phyloP scores from a whole-genome alignment of 2,888 invertebrate species.

The Callimorpha dominula region DNA sequence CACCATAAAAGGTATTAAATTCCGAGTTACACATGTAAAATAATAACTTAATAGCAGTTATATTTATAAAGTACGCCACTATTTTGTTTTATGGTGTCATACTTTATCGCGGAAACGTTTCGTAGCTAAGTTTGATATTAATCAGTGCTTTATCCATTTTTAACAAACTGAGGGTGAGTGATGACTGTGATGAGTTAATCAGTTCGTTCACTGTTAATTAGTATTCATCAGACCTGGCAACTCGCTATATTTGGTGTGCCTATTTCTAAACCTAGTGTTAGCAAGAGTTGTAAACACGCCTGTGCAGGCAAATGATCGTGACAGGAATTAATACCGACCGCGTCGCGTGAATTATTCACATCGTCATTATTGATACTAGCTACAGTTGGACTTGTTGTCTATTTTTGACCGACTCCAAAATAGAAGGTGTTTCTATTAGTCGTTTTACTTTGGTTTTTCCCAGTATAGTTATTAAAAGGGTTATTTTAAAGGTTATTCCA shows the following conservation, averaged over 20 bases:
- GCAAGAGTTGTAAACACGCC: constrained; percentile 25
- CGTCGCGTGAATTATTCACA: constrained; percentile 26
- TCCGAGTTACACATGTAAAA: too few relatives aligned
- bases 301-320: constrained; percentile 41
- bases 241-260: not conserved
- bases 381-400: constrained; percentile 5
- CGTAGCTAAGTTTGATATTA: too few relatives aligned
- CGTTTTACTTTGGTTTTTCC: not conserved
- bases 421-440: not conserved
- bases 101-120: too few relatives aligned
- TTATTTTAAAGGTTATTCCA: too few relatives aligned
- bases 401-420: not conserved
- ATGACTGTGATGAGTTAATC: not conserved
- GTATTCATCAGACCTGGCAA: not conserved
- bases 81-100: too few relatives aligned
- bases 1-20: too few relatives aligned
- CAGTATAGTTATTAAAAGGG: too few relatives aligned
- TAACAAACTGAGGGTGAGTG: not conserved
- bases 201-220: not conserved
- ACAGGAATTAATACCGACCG: constrained; percentile 43
- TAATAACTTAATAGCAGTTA: too few relatives aligned
- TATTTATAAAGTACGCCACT: too few relatives aligned
- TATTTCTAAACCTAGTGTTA: constrained; percentile 2
- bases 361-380: constrained; percentile 8
- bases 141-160: too few relatives aligned